Percentiles rank a stretch among this genome's conserved stretches.
These are phyloP conservation scores for Sinopyrophorus schimmeli DNA, from an alignment of 2,888 invertebrate species.

Conservation along the genomic window DNA sequence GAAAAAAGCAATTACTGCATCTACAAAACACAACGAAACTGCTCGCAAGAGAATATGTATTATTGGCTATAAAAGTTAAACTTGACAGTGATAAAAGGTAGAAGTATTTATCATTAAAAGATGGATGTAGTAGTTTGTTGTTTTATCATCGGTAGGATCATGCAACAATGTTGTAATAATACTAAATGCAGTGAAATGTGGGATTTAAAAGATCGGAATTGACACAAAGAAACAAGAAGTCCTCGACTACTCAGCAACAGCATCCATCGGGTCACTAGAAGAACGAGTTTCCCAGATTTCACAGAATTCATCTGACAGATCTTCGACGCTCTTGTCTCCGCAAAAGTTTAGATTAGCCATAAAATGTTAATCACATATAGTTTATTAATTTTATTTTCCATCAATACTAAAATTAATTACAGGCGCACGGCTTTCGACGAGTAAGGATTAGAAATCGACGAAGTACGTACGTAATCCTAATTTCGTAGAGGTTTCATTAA, in stretches of 20 bases:
- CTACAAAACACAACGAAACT: no score
- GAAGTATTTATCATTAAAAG: not conserved
- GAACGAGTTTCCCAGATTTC: slow-evolving; percentile 35
- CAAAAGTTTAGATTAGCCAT: slow-evolving; percentile 16
- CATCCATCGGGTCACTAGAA: slow-evolving; percentile 31
- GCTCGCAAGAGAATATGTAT: no score
- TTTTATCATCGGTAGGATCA: not conserved
- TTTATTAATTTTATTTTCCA: no score
- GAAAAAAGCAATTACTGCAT: no score
- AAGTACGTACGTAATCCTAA: no score
- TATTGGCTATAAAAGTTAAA: no score
- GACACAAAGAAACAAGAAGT: slow-evolving; percentile 31
- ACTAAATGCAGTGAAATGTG: slow-evolving; percentile 12
- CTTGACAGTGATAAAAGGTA: not conserved
- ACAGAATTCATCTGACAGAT: slow-evolving; percentile 32
- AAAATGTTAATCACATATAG: slow-evolving; percentile 12
- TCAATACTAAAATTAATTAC: no score
- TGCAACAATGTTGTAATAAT: not conserved
- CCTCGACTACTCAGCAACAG: slow-evolving; percentile 22
- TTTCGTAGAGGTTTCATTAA: no score
- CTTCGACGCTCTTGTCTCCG: slow-evolving; percentile 22
- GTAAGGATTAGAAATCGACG: no score
- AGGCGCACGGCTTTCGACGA: no score
- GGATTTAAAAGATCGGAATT: slow-evolving; percentile 24
- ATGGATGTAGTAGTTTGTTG: not conserved